Percentiles rank a stretch among this genome's conserved stretches.
These are phyloP conservation scores for Campylomormyrus tamandua DNA, from an alignment of 2,113 vertebrate genomes.

Conservation along the genomic window DNA sequence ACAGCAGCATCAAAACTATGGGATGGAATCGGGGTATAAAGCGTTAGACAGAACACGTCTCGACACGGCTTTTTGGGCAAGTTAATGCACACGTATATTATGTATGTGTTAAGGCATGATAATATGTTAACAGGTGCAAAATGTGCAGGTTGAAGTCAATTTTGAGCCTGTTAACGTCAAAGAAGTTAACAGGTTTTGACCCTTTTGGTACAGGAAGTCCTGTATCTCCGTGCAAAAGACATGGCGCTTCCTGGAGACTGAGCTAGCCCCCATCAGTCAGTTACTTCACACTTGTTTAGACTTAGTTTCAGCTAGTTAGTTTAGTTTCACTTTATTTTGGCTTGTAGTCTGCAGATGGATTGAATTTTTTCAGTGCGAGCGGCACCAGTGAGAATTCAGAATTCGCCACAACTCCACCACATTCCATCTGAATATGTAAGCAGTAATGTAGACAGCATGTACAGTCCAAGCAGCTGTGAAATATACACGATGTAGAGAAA, in stretches of 20 bases:
- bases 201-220: background rate
- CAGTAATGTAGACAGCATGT: background rate
- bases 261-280: background rate
- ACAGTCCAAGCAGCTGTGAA: background rate
- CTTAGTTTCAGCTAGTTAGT: background rate
- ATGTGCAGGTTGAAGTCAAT: background rate
- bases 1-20: background rate
- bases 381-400: background rate
- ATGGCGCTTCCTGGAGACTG: no score
- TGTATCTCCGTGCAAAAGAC: background rate
- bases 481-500: background rate
- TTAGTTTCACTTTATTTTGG: background rate
- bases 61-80: background rate
- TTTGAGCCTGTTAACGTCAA: background rate
- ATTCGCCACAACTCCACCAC: background rate
- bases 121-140: background rate
- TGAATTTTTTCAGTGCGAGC: background rate
- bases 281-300: background rate
- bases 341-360: background rate
- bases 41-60: background rate
- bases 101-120: background rate
- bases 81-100: background rate
- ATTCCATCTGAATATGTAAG: background rate
- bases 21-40: background rate
- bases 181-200: background rate